Evolutionary conservation across 1,140 invertebrate genomes (phyloP).

Genomic region (Calephelis nemesis): DNA sequence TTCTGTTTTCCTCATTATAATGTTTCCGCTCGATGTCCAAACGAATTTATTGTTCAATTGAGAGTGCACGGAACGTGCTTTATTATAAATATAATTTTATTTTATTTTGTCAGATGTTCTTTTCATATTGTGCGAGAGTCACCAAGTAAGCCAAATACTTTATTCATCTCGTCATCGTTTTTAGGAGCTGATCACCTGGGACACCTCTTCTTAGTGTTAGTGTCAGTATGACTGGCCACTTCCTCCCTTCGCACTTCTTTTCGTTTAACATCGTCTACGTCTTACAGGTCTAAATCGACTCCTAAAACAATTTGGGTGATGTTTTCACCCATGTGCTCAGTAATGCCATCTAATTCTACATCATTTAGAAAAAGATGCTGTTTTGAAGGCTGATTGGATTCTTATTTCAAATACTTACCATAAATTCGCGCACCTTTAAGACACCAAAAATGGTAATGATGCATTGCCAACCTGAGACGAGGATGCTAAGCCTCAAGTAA

Average conservation of each 20-base stretch:
- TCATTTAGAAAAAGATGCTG: not conserved
- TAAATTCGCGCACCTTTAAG: no score
- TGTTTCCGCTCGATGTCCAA: not conserved
- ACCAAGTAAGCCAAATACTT: not conserved
- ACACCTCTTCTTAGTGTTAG: not conserved
- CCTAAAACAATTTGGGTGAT: not conserved
- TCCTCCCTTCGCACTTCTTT: not conserved
- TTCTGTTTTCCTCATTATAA: not conserved
- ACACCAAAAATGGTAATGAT: no score
- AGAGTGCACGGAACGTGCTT: not conserved
- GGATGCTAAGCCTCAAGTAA: no score
- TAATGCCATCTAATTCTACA: not conserved
- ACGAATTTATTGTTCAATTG: not conserved
- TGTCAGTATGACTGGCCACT: not conserved
- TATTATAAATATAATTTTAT: not conserved
- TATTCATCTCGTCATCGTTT: not conserved
- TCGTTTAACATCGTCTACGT: not conserved
- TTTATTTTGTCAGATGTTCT: slow-evolving; percentile 6
- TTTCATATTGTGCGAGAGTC: not conserved
- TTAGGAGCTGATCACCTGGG: not conserved
- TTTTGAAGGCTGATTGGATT: not conserved
- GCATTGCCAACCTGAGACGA: no score
- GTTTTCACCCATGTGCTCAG: not conserved
- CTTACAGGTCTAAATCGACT: not conserved
- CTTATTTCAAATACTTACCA: not conserved